These are phyloP conservation scores for Magallana gigas DNA, from an alignment of 1,140 invertebrate species.

Conservation along the genomic window DNA sequence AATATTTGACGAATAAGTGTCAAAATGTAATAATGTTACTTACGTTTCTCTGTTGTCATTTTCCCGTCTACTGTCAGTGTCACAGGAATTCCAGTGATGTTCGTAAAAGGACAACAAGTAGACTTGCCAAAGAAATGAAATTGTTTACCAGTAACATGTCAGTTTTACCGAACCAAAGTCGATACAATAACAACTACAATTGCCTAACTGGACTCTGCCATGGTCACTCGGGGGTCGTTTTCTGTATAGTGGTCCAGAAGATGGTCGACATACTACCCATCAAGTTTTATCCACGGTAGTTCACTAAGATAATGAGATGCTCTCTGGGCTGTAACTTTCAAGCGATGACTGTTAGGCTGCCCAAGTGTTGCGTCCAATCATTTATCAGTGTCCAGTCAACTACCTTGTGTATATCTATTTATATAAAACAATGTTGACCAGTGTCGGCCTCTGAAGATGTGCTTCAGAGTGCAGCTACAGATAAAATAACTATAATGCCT, in stretches of 20 bases:
- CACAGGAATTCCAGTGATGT: conserved; percentile 8
- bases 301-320: neutral
- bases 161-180: neutral
- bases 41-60: conserved; percentile 4
- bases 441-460: neutral
- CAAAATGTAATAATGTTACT: neutral
- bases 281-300: neutral
- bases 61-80: neutral
- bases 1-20: too few relatives aligned
- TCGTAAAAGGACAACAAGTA: neutral
- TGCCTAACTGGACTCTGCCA: neutral
- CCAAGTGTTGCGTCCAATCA: neutral
- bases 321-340: neutral
- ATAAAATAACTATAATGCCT: neutral
- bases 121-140: neutral
- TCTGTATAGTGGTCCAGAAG: neutral
- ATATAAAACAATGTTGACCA: neutral
- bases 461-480: neutral
- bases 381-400: conserved; percentile 1
- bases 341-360: neutral
- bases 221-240: neutral
- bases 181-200: neutral
- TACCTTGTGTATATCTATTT: neutral
- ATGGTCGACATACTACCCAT: neutral
- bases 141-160: neutral